Evolutionary conservation across 2,888 invertebrate species (phyloP).

Genomic region (Eupithecia dodoneata): DNA sequence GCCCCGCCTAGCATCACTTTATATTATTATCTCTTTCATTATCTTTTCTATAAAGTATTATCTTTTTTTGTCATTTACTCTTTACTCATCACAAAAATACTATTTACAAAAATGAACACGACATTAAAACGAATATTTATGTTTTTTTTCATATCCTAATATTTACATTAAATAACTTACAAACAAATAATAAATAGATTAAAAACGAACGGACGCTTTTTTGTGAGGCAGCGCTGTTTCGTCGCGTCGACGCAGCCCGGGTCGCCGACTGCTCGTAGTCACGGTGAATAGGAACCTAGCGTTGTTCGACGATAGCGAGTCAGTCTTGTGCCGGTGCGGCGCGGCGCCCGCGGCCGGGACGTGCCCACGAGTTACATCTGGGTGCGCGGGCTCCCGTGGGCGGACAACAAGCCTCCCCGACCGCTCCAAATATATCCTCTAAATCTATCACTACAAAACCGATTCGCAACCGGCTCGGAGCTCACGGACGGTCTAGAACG

Average conservation of each 20-base stretch:
- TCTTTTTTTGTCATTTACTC: conserved; percentile 80
- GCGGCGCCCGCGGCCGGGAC: conserved; percentile 2
- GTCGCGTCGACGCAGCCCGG: conserved; percentile 16
- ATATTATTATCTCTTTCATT: conserved; percentile 26
- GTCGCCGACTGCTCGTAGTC: conserved; percentile 16
- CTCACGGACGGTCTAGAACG: conserved; percentile 17
- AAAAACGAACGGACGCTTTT: conserved; percentile 71
- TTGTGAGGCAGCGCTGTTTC: conserved; percentile 42
- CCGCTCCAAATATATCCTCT: conserved; percentile 20
- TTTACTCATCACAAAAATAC: conserved; percentile 74
- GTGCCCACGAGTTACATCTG: background rate
- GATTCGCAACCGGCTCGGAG: conserved; percentile 7
- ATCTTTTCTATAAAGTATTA: conserved; percentile 49
- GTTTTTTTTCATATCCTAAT: conserved; percentile 71
- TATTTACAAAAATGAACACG: conserved; percentile 75
- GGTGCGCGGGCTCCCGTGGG: background rate
- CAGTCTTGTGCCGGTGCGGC: conserved; percentile 35
- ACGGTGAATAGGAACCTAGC: conserved; percentile 8
- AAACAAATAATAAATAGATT: conserved; percentile 79
- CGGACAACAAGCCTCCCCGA: background rate
- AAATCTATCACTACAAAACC: conserved; percentile 25
- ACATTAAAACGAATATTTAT: conserved; percentile 74
- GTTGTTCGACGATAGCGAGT: conserved; percentile 36
- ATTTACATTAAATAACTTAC: conserved; percentile 82
- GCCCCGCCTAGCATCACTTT: conserved; percentile 46